Percentiles rank a stretch among this genome's conserved stretches.
Evolutionary conservation across 92 coral and sea anemone species (phyloP).

Genomic region (Palythoa heliodiscus): DNA sequence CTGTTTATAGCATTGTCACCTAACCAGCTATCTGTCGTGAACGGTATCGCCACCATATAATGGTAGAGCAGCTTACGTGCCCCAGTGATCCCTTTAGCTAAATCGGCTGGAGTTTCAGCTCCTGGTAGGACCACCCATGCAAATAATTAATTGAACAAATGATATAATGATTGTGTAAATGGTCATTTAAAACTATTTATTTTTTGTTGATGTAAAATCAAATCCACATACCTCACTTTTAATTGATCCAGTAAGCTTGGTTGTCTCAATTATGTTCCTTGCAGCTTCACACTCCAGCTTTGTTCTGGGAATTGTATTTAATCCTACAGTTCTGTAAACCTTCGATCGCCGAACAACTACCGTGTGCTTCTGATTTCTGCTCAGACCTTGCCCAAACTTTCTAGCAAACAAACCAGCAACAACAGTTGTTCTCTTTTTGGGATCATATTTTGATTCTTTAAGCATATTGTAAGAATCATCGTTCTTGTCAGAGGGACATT

Average conservation of each 20-base stretch:
- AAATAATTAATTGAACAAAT: too few relatives aligned
- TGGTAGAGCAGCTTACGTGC: too few relatives aligned
- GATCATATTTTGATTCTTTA: background rate
- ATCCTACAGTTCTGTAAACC: conserved; percentile 19
- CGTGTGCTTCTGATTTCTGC: background rate
- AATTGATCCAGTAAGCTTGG: background rate
- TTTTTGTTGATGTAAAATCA: too few relatives aligned
- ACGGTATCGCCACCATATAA: too few relatives aligned
- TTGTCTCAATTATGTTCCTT: conserved; percentile 14
- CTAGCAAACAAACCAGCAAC: conserved; percentile 5
- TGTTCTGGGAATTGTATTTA: background rate
- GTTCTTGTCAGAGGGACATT: background rate
- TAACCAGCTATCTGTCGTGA: too few relatives aligned
- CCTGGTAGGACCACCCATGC: too few relatives aligned
- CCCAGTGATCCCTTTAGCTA: too few relatives aligned
- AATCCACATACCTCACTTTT: conserved; percentile 23
- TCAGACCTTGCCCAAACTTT: background rate
- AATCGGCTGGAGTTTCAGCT: too few relatives aligned
- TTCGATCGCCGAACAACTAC: conserved; percentile 14
- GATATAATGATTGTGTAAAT: too few relatives aligned
- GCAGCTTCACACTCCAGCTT: conserved; percentile 14
- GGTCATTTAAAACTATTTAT: too few relatives aligned
- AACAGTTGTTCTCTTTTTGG: conserved; percentile 14
- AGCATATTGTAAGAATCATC: background rate
- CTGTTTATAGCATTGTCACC: too few relatives aligned